These are phyloP conservation scores for Lepidonotus clava DNA, from an alignment of 2,888 invertebrate species.

Conservation along the genomic window DNA sequence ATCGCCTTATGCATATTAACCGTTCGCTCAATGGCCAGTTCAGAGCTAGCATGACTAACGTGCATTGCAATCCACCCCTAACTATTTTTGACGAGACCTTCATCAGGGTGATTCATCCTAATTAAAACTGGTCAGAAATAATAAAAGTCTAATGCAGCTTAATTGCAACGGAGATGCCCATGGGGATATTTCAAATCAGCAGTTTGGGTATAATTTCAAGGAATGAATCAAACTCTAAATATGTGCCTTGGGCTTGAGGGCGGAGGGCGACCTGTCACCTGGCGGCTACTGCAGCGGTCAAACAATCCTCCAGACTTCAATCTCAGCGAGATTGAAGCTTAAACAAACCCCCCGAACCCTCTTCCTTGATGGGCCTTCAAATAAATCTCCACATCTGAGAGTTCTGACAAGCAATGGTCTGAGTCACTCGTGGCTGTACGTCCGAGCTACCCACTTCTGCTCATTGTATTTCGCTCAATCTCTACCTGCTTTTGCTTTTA, in stretches of 20 bases:
- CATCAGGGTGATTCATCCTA: too few species aligned
- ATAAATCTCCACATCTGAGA: conserved; percentile 52
- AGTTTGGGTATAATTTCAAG: background rate
- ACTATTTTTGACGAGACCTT: too few species aligned
- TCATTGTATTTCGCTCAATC: background rate
- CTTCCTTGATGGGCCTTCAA: conserved; percentile 55
- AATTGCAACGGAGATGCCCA: background rate
- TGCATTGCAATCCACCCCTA: too few species aligned
- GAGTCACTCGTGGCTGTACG: conserved; percentile 11
- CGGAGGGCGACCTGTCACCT: background rate
- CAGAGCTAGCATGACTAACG: too few species aligned
- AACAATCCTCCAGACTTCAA: conserved; percentile 35
- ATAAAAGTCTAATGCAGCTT: too few species aligned
- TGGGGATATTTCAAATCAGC: background rate
- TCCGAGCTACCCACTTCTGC: background rate
- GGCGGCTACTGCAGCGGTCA: background rate
- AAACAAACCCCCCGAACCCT: conserved; percentile 22
- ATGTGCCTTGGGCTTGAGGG: conserved; percentile 10
- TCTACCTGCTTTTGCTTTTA: background rate
- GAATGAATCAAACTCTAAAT: conserved; percentile 33
- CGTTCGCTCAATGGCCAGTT: too few species aligned
- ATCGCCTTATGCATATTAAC: too few species aligned
- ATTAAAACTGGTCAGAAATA: too few species aligned
- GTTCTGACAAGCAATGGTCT: conserved; percentile 49
- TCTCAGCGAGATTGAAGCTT: conserved; percentile 34